These are phyloP conservation scores for Octomys mimax DNA, from an alignment of 2,797 vertebrate species.

Conservation along the genomic window DNA sequence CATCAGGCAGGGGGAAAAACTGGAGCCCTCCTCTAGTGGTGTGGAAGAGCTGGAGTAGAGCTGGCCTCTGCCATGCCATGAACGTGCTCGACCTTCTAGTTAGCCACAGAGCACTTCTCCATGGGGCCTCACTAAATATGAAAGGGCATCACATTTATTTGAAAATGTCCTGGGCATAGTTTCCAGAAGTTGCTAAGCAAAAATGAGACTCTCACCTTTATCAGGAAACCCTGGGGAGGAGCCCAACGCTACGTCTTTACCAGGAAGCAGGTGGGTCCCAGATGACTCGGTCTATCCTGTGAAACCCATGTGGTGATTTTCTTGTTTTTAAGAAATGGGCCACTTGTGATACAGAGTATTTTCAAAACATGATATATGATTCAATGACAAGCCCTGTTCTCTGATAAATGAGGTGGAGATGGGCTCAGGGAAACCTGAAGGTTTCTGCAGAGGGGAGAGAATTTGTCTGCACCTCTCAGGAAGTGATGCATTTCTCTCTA, in stretches of 20 bases:
- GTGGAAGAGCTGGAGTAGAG: not conserved
- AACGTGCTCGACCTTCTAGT: not conserved
- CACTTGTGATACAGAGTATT: constrained; percentile 17
- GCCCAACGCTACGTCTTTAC: not conserved
- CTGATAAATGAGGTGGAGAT: constrained; percentile 65
- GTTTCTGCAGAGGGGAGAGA: not conserved
- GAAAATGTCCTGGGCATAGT: not conserved
- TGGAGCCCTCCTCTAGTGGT: not conserved
- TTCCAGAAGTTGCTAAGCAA: not conserved
- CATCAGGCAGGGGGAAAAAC: not conserved
- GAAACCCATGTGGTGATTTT: not conserved
- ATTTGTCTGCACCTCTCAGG: not conserved
- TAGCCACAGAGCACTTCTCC: not conserved
- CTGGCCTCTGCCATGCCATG: not conserved
- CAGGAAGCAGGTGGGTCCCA: not conserved
- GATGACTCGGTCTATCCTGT: not conserved
- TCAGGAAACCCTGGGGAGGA: not conserved
- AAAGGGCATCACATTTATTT: not conserved
- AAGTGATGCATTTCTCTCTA: constrained; percentile 27
- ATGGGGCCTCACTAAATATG: not conserved
- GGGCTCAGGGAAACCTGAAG: constrained; percentile 51
- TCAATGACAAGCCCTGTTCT: constrained; percentile 56
- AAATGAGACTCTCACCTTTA: not conserved
- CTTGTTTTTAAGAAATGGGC: constrained; percentile 52
- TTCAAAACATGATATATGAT: constrained; percentile 68